Evolutionary conservation across 1,140 invertebrate species (phyloP).

Genomic region (Aphis gossypii): DNA sequence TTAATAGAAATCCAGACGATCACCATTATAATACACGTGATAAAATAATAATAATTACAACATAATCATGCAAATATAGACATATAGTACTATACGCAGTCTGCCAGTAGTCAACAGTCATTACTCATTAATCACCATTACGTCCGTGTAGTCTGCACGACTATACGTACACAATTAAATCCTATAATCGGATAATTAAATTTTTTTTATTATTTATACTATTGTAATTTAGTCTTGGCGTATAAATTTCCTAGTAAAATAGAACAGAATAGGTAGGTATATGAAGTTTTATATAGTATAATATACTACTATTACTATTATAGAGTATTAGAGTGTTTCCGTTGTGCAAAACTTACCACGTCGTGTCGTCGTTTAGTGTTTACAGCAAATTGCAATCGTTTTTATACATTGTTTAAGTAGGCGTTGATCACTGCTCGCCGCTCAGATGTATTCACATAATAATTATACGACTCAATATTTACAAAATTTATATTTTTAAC

Average conservation of each 20-base stretch:
- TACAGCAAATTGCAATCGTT: not conserved
- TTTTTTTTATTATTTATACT: not conserved
- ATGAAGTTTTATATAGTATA: too few species aligned
- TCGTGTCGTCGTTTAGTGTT: not conserved
- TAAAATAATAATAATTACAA: not conserved
- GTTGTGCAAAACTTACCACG: not conserved
- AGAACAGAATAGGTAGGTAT: too few species aligned
- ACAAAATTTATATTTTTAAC: not conserved
- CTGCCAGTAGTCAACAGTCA: too few species aligned
- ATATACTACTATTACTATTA: not conserved
- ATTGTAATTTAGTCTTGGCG: not conserved
- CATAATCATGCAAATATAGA: not conserved
- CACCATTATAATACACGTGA: not conserved
- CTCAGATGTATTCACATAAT: not conserved
- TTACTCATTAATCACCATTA: too few species aligned
- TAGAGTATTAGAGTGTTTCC: not conserved
- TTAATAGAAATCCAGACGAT: not conserved
- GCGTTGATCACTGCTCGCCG: not conserved
- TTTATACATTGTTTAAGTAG: not conserved
- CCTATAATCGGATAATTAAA: not conserved
- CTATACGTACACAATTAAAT: not conserved
- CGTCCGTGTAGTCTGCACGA: too few species aligned
- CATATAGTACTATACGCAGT: not conserved
- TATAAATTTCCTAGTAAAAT: not conserved
- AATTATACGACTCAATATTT: not conserved